These are phyloP conservation scores for Ambastaia sidthimunki DNA, from an alignment of 2,797 vertebrate genomes.

Conservation along the genomic window DNA sequence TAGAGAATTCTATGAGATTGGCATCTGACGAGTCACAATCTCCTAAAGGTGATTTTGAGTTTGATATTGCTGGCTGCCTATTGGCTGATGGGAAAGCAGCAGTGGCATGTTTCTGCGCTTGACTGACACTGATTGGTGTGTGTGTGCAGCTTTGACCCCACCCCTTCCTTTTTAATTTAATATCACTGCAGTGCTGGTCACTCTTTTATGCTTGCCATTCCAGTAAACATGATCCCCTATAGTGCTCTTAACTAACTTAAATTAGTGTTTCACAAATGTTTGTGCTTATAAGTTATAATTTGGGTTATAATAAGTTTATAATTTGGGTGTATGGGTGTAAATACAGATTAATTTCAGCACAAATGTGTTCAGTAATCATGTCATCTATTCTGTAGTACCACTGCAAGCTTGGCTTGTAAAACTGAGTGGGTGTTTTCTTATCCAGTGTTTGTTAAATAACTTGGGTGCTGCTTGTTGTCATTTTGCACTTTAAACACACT, in stretches of 20 bases:
- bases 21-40: slow-evolving; percentile 61
- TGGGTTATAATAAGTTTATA: too few relatives aligned
- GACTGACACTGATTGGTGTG: slow-evolving; percentile 46
- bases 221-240: too few relatives aligned
- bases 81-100: slow-evolving; percentile 53
- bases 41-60: slow-evolving; percentile 70
- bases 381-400: too few relatives aligned
- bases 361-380: background rate
- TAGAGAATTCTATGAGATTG: slow-evolving; percentile 80
- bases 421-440: too few relatives aligned
- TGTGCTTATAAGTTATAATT: too few relatives aligned
- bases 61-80: slow-evolving; percentile 40
- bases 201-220: background rate
- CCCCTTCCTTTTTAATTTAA: background rate
- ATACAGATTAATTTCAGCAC: background rate
- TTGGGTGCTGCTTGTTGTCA: too few relatives aligned
- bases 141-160: slow-evolving; percentile 43
- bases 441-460: too few relatives aligned
- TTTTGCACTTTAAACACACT: too few relatives aligned
- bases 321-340: background rate
- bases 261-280: background rate
- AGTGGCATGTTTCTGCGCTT: slow-evolving; percentile 66
- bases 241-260: too few relatives aligned
- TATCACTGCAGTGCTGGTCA: slow-evolving; percentile 5
- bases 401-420: too few relatives aligned